phyloP scores from a whole-genome alignment of 2,888 invertebrate species.

The Cantharis rustica region DNA sequence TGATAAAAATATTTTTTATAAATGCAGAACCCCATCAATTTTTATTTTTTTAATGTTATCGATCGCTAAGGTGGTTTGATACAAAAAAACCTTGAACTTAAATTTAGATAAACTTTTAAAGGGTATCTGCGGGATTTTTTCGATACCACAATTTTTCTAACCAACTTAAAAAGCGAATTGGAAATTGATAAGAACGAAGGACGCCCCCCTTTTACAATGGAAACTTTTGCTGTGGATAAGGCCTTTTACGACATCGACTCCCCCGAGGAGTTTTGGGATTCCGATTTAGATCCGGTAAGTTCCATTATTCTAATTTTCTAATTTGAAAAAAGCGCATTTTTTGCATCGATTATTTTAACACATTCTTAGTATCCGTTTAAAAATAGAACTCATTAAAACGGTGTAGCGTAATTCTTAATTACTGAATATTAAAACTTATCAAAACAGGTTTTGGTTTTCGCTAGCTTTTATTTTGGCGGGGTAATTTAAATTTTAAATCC shows the following conservation, averaged over 20 bases:
- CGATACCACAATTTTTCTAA: not conserved
- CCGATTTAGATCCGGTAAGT: constrained; percentile 84
- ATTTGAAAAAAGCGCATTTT: not conserved
- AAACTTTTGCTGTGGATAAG: constrained; percentile 62
- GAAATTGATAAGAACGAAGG: constrained; percentile 11
- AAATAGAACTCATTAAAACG: not conserved
- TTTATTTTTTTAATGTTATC: not conserved
- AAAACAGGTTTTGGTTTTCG: not conserved
- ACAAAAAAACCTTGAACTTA: not conserved
- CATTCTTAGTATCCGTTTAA: not conserved
- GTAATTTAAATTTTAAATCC: not conserved
- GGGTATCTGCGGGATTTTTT: constrained; percentile 2
- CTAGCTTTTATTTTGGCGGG: not conserved
- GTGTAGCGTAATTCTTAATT: not conserved
- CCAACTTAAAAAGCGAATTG: constrained; percentile 1
- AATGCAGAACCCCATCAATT: constrained; percentile 7
- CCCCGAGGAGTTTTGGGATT: constrained; percentile 78
- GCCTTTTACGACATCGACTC: constrained; percentile 68
- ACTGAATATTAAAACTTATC: not conserved
- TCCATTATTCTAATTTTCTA: not conserved
- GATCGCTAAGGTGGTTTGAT: constrained; percentile 1
- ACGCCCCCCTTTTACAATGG: constrained; percentile 56
- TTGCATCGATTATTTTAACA: not conserved
- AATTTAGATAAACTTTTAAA: not conserved
- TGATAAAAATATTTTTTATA: constrained; percentile 4